Conservation (phyloP, 92 coral and sea anemone genomes). For the Porites rus region DNA sequence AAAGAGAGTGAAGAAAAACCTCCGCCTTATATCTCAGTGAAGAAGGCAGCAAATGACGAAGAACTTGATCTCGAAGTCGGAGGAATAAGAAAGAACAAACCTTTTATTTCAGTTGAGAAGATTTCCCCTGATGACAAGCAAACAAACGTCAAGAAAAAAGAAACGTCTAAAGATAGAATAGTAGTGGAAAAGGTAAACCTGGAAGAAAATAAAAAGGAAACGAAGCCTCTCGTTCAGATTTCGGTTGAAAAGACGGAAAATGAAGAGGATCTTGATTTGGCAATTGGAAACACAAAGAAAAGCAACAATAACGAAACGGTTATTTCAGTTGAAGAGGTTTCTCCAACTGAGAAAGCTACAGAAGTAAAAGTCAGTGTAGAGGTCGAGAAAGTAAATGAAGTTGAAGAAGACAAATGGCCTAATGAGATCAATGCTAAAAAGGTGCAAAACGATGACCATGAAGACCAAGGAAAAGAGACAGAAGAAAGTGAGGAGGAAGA, state of each 20-base stretch:
- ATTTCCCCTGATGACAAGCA: neutral
- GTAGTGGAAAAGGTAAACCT: no score
- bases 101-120: neutral
- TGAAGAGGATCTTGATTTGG: no score
- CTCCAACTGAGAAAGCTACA: neutral
- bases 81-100: neutral
- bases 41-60: neutral
- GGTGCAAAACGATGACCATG: neutral
- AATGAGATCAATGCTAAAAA: neutral
- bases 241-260: no score
- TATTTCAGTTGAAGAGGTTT: neutral
- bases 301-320: neutral
- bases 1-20: neutral
- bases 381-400: neutral
- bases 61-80: neutral
- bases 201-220: no score
- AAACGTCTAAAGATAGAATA: neutral
- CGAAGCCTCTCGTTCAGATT: no score
- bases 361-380: neutral
- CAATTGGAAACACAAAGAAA: no score
- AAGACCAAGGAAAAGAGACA: neutral
- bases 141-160: neutral
- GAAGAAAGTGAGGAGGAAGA: slow-evolving; percentile 17
- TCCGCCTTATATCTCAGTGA: neutral
- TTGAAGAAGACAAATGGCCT: neutral